These are phyloP conservation scores for Conomelus anceps DNA, from an alignment of 2,888 invertebrate species.

Conservation along the genomic window DNA sequence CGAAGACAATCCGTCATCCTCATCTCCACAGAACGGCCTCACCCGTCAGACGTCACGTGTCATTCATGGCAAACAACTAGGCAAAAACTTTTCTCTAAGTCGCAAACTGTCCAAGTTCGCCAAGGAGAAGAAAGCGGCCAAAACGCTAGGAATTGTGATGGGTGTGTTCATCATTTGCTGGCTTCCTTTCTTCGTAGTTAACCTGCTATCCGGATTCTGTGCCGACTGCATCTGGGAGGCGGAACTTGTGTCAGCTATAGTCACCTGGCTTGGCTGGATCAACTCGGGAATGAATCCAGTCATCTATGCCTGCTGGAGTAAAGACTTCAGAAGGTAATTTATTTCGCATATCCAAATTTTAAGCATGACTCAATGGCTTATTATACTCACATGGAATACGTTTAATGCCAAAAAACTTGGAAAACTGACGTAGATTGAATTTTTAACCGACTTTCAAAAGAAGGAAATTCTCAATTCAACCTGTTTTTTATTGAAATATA, in stretches of 20 bases:
- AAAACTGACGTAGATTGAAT: no score
- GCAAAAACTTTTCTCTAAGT: constrained; percentile 87
- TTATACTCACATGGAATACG: no score
- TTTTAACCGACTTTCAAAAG: no score
- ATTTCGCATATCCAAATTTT: no score
- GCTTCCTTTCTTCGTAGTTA: constrained; percentile 95
- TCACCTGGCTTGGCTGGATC: constrained; percentile 93
- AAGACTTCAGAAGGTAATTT: constrained; percentile 81
- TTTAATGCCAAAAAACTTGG: no score
- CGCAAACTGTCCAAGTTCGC: constrained; percentile 91
- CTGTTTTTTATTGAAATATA: no score
- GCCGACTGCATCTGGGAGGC: constrained; percentile 77
- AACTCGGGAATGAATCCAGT: constrained; percentile 96
- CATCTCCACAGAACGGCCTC: constrained; percentile 66
- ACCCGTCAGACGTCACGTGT: constrained; percentile 58
- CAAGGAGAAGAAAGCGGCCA: constrained; percentile 95
- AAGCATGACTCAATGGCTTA: no score
- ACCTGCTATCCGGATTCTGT: constrained; percentile 85
- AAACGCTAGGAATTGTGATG: constrained; percentile 94
- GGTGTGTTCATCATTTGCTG: constrained; percentile 95
- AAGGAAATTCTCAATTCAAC: no score
- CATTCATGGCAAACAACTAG: constrained; percentile 56
- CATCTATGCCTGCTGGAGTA: constrained; percentile 97
- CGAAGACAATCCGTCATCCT: constrained; percentile 56
- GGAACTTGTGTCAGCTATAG: constrained; percentile 78